These are phyloP conservation scores for Graptemys geographica DNA, from an alignment of 2,797 vertebrate species.

Conservation along the genomic window DNA sequence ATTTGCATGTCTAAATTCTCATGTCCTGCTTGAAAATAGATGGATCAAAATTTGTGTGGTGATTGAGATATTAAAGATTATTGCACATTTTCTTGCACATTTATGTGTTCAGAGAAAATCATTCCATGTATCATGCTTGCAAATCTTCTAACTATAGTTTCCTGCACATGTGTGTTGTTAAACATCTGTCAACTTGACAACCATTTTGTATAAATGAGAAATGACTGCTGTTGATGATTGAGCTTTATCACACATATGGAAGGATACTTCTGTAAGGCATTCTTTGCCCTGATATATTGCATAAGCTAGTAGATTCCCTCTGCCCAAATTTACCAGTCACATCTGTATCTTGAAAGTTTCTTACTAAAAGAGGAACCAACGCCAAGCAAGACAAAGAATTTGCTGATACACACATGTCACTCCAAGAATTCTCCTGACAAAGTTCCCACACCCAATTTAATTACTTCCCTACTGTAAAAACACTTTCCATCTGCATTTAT, in stretches of 20 bases:
- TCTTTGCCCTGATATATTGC: conserved; percentile 11
- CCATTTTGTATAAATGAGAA: background rate
- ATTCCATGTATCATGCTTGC: background rate
- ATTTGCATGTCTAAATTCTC: background rate
- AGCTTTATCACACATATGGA: conserved; percentile 1
- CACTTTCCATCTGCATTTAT: conserved; percentile 84
- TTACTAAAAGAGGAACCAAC: conserved; percentile 70
- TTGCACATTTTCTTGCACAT: background rate
- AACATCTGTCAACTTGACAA: background rate
- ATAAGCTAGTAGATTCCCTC: conserved; percentile 31
- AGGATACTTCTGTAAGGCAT: conserved; percentile 24
- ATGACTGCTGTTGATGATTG: background rate
- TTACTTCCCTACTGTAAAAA: conserved; percentile 85
- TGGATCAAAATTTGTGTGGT: background rate
- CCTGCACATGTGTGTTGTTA: background rate
- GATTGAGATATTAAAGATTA: background rate
- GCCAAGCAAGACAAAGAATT: conserved; percentile 83
- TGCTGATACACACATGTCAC: conserved; percentile 83
- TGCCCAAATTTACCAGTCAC: conserved; percentile 53
- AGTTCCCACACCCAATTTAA: conserved; percentile 83
- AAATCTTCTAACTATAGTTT: background rate
- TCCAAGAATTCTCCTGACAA: conserved; percentile 83
- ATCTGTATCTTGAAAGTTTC: conserved; percentile 71
- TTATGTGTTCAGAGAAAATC: background rate
- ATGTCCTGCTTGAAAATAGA: background rate